These are phyloP conservation scores for Pristionchus japonicus DNA, from an alignment of 2,888 invertebrate genomes.

Conservation along the genomic window DNA sequence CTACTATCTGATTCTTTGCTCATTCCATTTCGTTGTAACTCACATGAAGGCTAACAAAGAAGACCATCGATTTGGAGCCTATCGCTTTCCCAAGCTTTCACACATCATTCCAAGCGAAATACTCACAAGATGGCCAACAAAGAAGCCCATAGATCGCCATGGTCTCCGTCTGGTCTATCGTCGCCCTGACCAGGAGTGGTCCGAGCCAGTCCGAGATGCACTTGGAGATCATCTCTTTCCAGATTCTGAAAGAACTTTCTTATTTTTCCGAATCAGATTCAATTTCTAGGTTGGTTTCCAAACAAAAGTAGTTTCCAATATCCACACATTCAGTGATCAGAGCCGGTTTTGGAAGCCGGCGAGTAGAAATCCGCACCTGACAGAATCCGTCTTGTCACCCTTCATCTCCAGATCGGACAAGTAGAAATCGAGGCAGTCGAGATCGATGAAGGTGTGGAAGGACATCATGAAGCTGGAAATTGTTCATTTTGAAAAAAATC, in stretches of 20 bases:
- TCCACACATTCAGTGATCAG: too few relatives aligned
- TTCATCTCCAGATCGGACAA: neutral
- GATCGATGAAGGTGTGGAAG: slow-evolving; percentile 5
- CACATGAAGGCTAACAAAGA: too few relatives aligned
- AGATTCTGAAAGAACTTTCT: neutral
- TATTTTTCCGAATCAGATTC: too few relatives aligned
- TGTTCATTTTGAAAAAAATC: neutral
- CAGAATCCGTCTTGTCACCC: neutral
- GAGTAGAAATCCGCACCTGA: neutral
- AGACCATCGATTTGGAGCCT: too few relatives aligned
- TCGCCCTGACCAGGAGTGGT: neutral
- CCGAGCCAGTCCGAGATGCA: slow-evolving; percentile 7
- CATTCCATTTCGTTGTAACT: neutral
- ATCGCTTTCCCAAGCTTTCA: too few relatives aligned
- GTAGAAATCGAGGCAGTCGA: slow-evolving; percentile 11
- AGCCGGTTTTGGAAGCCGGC: neutral
- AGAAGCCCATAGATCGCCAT: slow-evolving; percentile 7
- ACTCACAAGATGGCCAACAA: slow-evolving; percentile 26
- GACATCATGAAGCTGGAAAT: slow-evolving; percentile 15
- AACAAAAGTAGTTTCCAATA: too few relatives aligned
- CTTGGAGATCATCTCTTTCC: neutral
- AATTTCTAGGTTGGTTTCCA: too few relatives aligned
- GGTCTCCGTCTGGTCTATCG: neutral
- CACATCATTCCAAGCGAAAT: neutral
- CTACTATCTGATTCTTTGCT: neutral